Conservation (phyloP, 2,113 vertebrate genomes). For the Leucosticte australis region DNA sequence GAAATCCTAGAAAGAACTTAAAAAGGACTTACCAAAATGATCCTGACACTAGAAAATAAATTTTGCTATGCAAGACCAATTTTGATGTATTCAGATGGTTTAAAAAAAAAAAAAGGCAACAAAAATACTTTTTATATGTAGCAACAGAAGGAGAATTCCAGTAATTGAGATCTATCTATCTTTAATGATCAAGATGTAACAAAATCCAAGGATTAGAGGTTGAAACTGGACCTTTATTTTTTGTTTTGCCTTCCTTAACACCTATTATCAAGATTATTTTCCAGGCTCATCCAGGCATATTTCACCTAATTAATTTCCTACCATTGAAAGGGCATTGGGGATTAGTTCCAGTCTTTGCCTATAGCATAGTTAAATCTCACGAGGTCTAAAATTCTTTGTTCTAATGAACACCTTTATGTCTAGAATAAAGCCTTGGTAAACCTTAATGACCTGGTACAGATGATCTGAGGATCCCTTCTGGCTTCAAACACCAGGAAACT, state of each 20-base stretch:
- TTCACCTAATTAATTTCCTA: constrained; percentile 44
- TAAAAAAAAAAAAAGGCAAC: not conserved
- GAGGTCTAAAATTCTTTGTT: constrained; percentile 35
- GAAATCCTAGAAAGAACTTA: not conserved
- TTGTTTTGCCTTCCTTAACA: constrained; percentile 7
- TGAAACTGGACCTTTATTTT: not conserved
- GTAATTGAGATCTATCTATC: not conserved
- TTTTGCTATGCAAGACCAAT: not conserved
- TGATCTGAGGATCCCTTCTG: not conserved
- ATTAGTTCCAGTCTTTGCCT: constrained; percentile 45
- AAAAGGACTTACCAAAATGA: not conserved
- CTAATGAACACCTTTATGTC: constrained; percentile 46
- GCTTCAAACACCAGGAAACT: constrained; percentile 23
- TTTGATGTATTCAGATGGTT: not conserved
- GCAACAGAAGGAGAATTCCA: not conserved
- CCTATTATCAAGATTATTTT: not conserved
- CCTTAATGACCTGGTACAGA: constrained; percentile 16
- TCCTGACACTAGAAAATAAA: not conserved
- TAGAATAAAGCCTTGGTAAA: constrained; percentile 38
- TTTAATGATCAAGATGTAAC: not conserved
- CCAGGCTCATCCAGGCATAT: not conserved
- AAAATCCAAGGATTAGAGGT: not conserved
- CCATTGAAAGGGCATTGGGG: not conserved
- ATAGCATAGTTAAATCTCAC: constrained; percentile 16
- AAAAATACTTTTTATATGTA: not conserved